phyloP scores from a whole-genome alignment of 2,797 vertebrate genomes.

The Anabas testudineus region DNA sequence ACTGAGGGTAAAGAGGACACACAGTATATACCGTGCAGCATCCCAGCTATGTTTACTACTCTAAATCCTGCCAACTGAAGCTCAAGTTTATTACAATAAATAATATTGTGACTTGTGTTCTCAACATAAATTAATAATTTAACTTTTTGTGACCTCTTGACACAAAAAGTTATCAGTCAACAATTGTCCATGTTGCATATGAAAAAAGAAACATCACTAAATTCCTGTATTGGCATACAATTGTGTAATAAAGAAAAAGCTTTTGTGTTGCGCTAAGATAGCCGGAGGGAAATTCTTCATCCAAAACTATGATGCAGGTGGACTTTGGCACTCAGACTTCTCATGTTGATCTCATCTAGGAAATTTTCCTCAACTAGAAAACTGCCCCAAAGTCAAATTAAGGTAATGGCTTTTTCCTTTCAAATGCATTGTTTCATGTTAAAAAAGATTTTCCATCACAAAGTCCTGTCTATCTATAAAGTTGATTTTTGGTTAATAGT shows the following conservation, averaged over 20 bases:
- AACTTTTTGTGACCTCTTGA: background rate
- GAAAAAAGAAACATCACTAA: conserved; percentile 44
- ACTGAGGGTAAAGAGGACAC: background rate
- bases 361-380: background rate
- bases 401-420: conserved; percentile 59
- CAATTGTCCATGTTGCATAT: conserved; percentile 52
- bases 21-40: conserved; percentile 6
- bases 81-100: conserved; percentile 40
- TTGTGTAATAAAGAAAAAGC: too few relatives aligned
- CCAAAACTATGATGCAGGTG: background rate
- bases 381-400: background rate
- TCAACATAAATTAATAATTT: conserved; percentile 5
- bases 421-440: conserved; percentile 32
- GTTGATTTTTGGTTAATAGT: too few relatives aligned
- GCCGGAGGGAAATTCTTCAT: too few relatives aligned
- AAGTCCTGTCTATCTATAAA: too few relatives aligned
- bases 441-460: conserved; percentile 5
- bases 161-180: background rate
- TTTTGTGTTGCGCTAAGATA: too few relatives aligned
- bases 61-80: background rate
- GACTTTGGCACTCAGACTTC: conserved; percentile 2
- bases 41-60: too few relatives aligned
- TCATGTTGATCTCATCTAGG: conserved; percentile 5
- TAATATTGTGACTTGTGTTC: conserved; percentile 39
- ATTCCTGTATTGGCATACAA: too few relatives aligned